phyloP scores from a whole-genome alignment of 2,888 invertebrate species.

The Gandaritis pyraliata region DNA sequence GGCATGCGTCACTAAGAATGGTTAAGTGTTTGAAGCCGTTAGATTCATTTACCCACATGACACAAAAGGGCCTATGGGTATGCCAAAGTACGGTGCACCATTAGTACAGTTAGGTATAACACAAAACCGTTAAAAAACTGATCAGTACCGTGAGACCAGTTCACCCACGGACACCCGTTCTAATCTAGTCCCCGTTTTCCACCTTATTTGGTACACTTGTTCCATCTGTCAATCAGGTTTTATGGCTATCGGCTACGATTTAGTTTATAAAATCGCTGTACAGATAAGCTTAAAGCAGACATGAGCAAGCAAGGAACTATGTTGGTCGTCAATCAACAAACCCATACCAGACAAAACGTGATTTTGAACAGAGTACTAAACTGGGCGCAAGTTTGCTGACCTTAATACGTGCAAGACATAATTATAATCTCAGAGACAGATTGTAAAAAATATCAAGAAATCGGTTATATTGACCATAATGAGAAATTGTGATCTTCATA shows the following conservation, averaged over 20 bases:
- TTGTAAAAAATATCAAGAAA: too few relatives aligned
- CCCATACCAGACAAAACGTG: conserved; percentile 24
- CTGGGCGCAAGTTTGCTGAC: conserved; percentile 44
- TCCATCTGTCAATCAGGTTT: conserved; percentile 47
- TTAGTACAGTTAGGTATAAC: conserved; percentile 67
- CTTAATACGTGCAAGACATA: conserved; percentile 13
- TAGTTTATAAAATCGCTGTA: conserved; percentile 28
- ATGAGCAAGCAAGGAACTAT: conserved; percentile 9
- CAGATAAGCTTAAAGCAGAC: conserved; percentile 12
- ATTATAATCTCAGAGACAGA: too few relatives aligned
- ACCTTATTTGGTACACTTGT: conserved; percentile 51
- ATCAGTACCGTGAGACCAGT: conserved; percentile 66
- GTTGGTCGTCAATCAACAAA: conserved; percentile 26
- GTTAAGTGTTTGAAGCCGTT: conserved; percentile 24
- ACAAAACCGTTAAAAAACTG: conserved; percentile 74
- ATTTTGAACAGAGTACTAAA: conserved; percentile 32
- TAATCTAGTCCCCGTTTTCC: conserved; percentile 55
- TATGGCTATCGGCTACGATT: conserved; percentile 39
- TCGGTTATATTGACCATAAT: too few relatives aligned
- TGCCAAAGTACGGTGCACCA: conserved; percentile 51
- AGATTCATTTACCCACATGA: conserved; percentile 24
- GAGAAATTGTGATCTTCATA: too few relatives aligned
- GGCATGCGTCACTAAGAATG: conserved; percentile 18
- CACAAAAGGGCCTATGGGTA: conserved; percentile 36
- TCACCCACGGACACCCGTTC: conserved; percentile 67